Percentiles rank a stretch among this genome's conserved stretches.
These are phyloP conservation scores for Pseudomugil tenellus DNA, from an alignment of 2,797 vertebrate species.

Conservation along the genomic window DNA sequence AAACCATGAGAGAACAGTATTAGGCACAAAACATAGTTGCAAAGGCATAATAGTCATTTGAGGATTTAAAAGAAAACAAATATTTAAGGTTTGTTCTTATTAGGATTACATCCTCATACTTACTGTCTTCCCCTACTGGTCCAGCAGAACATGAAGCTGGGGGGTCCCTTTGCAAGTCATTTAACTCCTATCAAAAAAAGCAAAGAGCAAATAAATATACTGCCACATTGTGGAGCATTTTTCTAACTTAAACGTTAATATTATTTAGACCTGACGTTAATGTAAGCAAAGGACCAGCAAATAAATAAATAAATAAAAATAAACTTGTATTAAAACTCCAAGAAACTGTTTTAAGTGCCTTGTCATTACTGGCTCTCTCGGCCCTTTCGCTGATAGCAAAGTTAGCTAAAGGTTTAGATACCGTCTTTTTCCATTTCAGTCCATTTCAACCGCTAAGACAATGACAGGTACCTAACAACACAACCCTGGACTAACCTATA, in stretches of 20 bases:
- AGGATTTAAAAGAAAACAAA: background rate
- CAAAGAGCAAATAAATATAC: background rate
- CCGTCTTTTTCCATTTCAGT: background rate
- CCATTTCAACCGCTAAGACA: background rate
- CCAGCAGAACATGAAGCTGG: conserved; percentile 83
- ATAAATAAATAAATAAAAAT: background rate
- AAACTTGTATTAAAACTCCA: rapidly evolving
- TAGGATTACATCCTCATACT: conserved; percentile 42
- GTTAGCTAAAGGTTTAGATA: conserved; percentile 13
- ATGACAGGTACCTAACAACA: background rate
- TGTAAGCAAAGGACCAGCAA: background rate
- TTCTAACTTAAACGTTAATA: background rate
- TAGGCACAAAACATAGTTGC: background rate
- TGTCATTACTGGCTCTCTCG: conserved; percentile 4
- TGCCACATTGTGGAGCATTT: background rate
- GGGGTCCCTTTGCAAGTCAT: conserved; percentile 79
- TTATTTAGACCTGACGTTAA: background rate
- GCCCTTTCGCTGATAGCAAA: conserved; percentile 23
- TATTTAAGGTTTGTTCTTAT: background rate
- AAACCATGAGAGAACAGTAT: conserved; percentile 5
- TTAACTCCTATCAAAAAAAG: conserved; percentile 71
- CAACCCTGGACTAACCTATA: background rate
- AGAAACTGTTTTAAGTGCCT: background rate
- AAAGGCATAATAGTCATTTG: background rate
- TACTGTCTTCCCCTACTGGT: conserved; percentile 82